phyloP scores from a whole-genome alignment of 2,888 invertebrate genomes.

The Amblyjoppa proteus region DNA sequence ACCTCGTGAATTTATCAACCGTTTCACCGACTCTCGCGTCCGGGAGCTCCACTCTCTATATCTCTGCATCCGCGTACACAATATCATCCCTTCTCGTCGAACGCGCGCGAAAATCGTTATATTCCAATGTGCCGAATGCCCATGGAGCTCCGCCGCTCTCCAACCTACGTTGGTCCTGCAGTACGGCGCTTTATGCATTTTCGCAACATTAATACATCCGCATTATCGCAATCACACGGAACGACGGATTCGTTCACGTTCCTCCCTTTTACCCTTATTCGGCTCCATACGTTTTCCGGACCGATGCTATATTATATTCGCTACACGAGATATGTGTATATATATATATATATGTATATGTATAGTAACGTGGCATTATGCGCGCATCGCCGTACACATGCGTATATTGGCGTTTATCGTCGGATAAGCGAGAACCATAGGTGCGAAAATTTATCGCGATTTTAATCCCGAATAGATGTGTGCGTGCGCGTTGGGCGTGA shows the following conservation, averaged over 20 bases:
- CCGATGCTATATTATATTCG: conserved; percentile 64
- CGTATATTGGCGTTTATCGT: conserved; percentile 53
- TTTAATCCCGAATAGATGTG: conserved; percentile 60
- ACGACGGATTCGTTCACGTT: conserved; percentile 68
- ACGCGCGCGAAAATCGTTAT: conserved; percentile 61
- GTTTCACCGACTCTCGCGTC: conserved; percentile 56
- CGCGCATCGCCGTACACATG: conserved; percentile 28
- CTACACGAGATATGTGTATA: conserved; percentile 34
- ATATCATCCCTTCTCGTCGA: conserved; percentile 42
- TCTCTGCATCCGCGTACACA: conserved; percentile 33
- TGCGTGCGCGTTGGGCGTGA: neutral
- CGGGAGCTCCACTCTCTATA: conserved; percentile 62
- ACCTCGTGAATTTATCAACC: conserved; percentile 56
- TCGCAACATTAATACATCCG: conserved; percentile 76
- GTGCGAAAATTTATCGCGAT: conserved; percentile 63
- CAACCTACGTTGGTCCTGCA: conserved; percentile 61
- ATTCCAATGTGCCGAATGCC: conserved; percentile 39
- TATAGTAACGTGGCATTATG: conserved; percentile 26
- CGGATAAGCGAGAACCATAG: conserved; percentile 17
- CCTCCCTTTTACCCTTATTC: conserved; percentile 35
- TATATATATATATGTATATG: conserved; percentile 30
- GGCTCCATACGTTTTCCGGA: conserved; percentile 26
- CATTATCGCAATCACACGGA: conserved; percentile 78
- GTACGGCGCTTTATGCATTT: conserved; percentile 76
- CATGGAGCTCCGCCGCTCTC: conserved; percentile 27